Conservation (phyloP, 1,140 invertebrate species). For the Rhyacophila brunnea region DNA sequence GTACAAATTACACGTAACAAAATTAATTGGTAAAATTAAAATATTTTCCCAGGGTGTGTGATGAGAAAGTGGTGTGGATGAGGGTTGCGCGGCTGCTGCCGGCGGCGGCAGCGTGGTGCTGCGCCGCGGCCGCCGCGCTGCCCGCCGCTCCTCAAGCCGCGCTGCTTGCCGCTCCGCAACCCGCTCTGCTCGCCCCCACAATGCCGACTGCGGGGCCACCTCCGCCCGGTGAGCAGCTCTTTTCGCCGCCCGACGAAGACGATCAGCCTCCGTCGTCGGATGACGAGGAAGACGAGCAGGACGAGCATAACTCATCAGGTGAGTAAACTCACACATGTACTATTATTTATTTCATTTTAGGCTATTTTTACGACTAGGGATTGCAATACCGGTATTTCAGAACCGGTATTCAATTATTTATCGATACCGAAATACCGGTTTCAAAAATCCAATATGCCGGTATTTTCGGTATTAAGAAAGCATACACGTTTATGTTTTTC, state of each 20-base stretch:
- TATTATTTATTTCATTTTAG: too few relatives aligned
- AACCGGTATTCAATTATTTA: too few relatives aligned
- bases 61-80: neutral
- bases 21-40: too few relatives aligned
- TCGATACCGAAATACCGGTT: too few relatives aligned
- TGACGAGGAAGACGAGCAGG: constrained; percentile 10
- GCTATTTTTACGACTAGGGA: too few relatives aligned
- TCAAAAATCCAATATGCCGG: too few relatives aligned
- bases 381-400: too few relatives aligned
- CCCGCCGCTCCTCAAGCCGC: constrained; percentile 1
- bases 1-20: too few relatives aligned
- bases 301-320: constrained; percentile 15
- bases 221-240: neutral
- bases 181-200: neutral
- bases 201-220: neutral
- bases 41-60: too few relatives aligned
- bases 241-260: constrained; percentile 10
- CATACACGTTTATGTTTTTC: too few relatives aligned
- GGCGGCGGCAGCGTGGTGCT: constrained; percentile 12
- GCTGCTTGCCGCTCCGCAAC: neutral
- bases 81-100: constrained; percentile 10
- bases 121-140: constrained; percentile 6
- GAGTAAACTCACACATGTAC: too few relatives aligned
- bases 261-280: constrained; percentile 11
- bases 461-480: too few relatives aligned